A percentile compares a stretch with the other conserved stretches of the same genome.
Conservation (phyloP, 2,888 invertebrate species). For the Halictus ligatus region DNA sequence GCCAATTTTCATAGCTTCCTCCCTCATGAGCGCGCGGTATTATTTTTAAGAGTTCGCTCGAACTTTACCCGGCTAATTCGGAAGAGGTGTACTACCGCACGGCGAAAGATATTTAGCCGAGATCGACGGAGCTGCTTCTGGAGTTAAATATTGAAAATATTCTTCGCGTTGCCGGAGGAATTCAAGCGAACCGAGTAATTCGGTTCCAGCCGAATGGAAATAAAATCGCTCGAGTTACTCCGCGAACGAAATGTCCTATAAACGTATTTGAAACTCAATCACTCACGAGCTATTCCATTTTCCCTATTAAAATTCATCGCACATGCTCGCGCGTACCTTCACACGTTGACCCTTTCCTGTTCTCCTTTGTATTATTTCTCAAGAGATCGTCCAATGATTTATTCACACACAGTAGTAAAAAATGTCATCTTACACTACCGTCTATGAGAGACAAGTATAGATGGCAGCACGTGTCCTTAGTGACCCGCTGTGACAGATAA, state of each 20-base stretch:
- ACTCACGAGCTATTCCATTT: not conserved
- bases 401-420: too few relatives aligned
- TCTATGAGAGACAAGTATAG: too few relatives aligned
- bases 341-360: too few relatives aligned
- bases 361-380: too few relatives aligned
- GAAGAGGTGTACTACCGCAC: not conserved
- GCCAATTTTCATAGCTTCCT: slow-evolving; percentile 10
- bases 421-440: too few relatives aligned
- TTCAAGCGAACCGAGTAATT: not conserved
- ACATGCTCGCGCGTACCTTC: not conserved
- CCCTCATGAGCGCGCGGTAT: slow-evolving; percentile 20
- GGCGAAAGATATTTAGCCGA: not conserved
- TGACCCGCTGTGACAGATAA: not conserved
- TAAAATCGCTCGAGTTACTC: not conserved
- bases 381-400: too few relatives aligned
- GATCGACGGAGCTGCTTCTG: not conserved
- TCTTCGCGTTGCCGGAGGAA: not conserved
- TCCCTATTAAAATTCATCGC: not conserved
- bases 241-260: not conserved
- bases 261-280: not conserved
- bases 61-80: slow-evolving; percentile 1
- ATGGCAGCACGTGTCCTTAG: too few relatives aligned
- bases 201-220: not conserved
- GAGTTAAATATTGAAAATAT: slow-evolving; percentile 1
- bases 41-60: slow-evolving; percentile 12